These are phyloP conservation scores for Coregonus sp. DNA, from an alignment of 2,797 vertebrate species.

Conservation along the genomic window DNA sequence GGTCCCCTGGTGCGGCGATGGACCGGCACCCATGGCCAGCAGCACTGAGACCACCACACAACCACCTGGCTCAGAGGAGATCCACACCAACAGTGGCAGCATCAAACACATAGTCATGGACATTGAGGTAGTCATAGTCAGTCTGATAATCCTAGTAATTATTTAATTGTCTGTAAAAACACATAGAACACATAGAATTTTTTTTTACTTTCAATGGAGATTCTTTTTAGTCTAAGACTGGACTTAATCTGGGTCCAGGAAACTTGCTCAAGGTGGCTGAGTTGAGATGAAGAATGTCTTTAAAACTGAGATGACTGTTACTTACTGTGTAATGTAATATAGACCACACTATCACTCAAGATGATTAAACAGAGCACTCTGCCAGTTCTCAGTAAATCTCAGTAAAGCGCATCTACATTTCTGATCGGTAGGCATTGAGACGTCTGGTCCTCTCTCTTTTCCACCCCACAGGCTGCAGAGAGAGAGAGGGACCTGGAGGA, in stretches of 20 bases:
- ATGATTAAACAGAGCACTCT: not conserved
- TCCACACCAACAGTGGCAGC: constrained; percentile 74
- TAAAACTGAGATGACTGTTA: no score
- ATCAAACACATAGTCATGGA: constrained; percentile 70
- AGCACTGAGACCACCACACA: constrained; percentile 66
- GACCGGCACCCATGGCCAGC: not conserved
- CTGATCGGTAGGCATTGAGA: not conserved
- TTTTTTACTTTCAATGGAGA: no score
- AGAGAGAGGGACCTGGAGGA: constrained; percentile 75
- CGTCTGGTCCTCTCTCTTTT: not conserved
- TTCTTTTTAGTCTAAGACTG: no score
- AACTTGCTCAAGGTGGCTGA: not conserved
- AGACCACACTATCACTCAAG: not conserved
- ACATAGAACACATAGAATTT: not conserved
- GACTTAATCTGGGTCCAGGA: no score
- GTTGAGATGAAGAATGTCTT: not conserved
- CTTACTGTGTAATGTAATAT: no score
- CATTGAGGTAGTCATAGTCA: constrained; percentile 72
- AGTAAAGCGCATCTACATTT: not conserved
- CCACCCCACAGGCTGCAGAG: constrained; percentile 71
- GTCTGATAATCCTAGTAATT: not conserved
- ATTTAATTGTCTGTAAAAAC: not conserved
- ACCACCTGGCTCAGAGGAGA: constrained; percentile 79
- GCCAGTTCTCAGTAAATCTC: not conserved
- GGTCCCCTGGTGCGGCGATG: not conserved